Percentiles rank a stretch among this genome's conserved stretches.
These are phyloP conservation scores for Tetramorium parvispinum DNA, from an alignment of 1,140 invertebrate genomes.

Conservation along the genomic window DNA sequence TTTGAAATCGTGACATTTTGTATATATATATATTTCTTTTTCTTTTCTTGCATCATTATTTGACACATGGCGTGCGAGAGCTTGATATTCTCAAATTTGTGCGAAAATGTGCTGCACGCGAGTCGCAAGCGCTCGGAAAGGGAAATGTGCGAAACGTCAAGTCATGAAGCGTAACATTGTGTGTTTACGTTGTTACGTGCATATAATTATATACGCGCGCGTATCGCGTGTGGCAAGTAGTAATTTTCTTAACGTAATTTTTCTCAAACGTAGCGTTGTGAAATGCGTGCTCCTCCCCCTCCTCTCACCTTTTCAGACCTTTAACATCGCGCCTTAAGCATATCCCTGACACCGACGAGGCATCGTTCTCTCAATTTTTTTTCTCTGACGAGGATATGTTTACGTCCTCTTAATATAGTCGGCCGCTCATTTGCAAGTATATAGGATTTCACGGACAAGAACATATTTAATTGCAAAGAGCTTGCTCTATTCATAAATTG, in stretches of 20 bases:
- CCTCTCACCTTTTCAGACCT: conserved; percentile 8
- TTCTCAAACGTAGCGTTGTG: not conserved
- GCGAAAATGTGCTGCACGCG: not conserved
- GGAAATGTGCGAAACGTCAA: not conserved
- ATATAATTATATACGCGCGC: not conserved
- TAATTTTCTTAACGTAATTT: conserved; percentile 16
- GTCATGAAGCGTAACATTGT: not conserved
- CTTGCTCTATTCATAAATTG: not conserved
- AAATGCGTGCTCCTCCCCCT: not conserved
- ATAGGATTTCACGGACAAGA: conserved; percentile 2
- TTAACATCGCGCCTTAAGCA: conserved; percentile 25
- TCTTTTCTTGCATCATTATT: not conserved
- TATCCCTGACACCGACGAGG: not conserved
- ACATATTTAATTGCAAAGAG: not conserved
- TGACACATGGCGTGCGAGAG: not conserved
- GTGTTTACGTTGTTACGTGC: not conserved
- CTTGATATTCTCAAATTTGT: not conserved
- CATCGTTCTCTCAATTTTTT: conserved; percentile 6
- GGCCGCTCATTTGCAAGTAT: conserved; percentile 21
- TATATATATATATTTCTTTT: not conserved
- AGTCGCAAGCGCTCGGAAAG: not conserved
- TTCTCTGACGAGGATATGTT: not conserved
- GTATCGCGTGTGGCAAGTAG: not conserved
- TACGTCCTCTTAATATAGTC: not conserved
- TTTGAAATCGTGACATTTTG: not conserved